These are phyloP conservation scores for Sarcophaga bullata DNA, from an alignment of 1,140 invertebrate genomes.

Conservation along the genomic window DNA sequence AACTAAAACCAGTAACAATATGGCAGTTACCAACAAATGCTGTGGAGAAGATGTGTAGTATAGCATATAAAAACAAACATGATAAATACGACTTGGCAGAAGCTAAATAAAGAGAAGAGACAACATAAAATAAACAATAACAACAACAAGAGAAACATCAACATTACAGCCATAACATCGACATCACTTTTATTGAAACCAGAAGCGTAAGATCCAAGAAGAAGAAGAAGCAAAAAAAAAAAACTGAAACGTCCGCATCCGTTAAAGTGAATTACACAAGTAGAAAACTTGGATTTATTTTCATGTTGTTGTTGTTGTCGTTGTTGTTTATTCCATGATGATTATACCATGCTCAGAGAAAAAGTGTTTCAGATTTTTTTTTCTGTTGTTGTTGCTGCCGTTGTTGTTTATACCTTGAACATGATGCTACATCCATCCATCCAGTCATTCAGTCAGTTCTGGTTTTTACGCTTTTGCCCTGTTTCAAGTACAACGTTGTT, in stretches of 20 bases:
- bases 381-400: not conserved
- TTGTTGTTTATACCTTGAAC: not conserved
- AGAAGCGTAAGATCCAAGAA: conserved; percentile 16
- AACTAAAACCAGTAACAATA: too few species aligned
- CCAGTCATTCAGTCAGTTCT: not conserved
- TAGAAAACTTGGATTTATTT: conserved; percentile 14
- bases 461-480: not conserved
- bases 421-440: not conserved
- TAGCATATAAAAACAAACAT: too few species aligned
- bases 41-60: too few species aligned
- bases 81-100: not conserved
- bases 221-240: not conserved
- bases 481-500: conserved; percentile 29
- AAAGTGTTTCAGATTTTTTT: conserved; percentile 17
- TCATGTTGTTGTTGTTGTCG: too few species aligned
- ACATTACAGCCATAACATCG: not conserved
- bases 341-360: not conserved
- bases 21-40: too few species aligned
- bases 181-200: conserved; percentile 21
- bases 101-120: not conserved
- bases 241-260: conserved; percentile 13
- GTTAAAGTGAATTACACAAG: not conserved
- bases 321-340: not conserved
- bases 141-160: conserved; percentile 6
- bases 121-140: conserved; percentile 14